Base-by-base conservation (phyloP, 2,113 vertebrate genomes). In the Hyla sarda region DNA sequence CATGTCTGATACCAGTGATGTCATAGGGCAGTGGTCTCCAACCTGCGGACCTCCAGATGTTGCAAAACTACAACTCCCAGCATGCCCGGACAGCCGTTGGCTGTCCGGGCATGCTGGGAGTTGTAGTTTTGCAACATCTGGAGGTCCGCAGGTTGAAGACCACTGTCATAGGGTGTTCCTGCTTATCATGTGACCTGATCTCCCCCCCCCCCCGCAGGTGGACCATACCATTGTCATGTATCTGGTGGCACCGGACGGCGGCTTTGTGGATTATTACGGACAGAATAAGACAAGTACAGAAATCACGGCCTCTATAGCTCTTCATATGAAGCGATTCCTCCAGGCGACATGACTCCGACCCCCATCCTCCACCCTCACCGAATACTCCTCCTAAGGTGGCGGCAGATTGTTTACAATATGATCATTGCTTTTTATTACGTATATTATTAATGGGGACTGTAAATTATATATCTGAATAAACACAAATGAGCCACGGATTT, bases 221-320 rank as follows among this genome's bases (percentile, higher is more conserved):
- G 98, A 99, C 89, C 98, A 99, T 91, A 99, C 97, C 0, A 99
- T 99, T 89, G 98, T 99, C 82, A 99, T 99, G 98, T 99, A 99
- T 90, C 95, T 99, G 9, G 89, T 99, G 0, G 97, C 96, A 71
- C 98, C 98, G 0, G 95, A 98, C 47, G 98, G 97, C 6, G 88
- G 92, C 23, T 99, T 99, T 0, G 72, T 97, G 65, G 97, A 99
- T 76, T 99, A 98, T 90, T 99, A 93, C 45, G 98, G 98, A 88
- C 98, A 99, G 89, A 99, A 98, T 91, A 99, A 98, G 92, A 96
- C 21, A 50, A 95, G 88, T 0, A 0, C 77, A 6, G 97, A 99
- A 92, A 99, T 99, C 90, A 90, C 92, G 0, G 88, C 88, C 72
- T 94, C 95, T 0, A 92, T 99, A 80, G 96, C 96, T 12, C 91